Evolutionary conservation across 2,797 vertebrate genomes (phyloP), one percentile per base, ranked within the genome.

Genomic region (Micromesistius poutassou): DNA sequence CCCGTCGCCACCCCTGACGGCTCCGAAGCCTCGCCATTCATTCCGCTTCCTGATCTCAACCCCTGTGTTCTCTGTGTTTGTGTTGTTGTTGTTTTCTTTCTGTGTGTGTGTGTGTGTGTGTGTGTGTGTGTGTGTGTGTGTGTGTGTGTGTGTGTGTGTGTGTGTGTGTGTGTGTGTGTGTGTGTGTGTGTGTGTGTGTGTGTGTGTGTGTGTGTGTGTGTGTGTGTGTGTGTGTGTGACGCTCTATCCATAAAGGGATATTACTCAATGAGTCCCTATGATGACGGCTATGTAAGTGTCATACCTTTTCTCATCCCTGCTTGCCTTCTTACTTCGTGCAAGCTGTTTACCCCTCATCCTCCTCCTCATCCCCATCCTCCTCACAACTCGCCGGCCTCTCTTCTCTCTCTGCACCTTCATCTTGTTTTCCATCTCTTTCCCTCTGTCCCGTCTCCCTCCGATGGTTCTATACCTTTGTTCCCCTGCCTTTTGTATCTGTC

Each of bases 261-360:
- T 96, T 96, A 95, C 95, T 96, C 94, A 96, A 93, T 96, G 95
- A 95, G 94, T 94, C 95, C 95, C 83, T 97, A 95, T 96, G 95
- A 96, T 95, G 96, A 96, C 92, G 96, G 92, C 94, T 96, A 96
- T 97, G 96, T 98, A 97, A 98, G 97, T 97, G 93, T 88, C 81
- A 92, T 91, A 83, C 83, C n/a, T 28, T 82, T 87, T 94, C 93
- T 89, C 87, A 89, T 90, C 30, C 70, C 83, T 92, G n/a, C 62
- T 91, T 90, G 87, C 80, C 68, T 80, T 75, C 72, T 75, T 22
- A 80, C 80, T 46, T 72, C 14, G 2, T 76, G 71, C 30, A 38
- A 30, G 50, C n/a, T 46, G 9, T 77, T 74, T 36, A 25, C 76
- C 38, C 16, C n/a, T 8, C 38, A 1, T 16, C 31, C 31, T 71